Evolutionary conservation across 2,797 vertebrate species (phyloP), one percentile per base, ranked within the genome.

Genomic region (Myotis findleyi): DNA sequence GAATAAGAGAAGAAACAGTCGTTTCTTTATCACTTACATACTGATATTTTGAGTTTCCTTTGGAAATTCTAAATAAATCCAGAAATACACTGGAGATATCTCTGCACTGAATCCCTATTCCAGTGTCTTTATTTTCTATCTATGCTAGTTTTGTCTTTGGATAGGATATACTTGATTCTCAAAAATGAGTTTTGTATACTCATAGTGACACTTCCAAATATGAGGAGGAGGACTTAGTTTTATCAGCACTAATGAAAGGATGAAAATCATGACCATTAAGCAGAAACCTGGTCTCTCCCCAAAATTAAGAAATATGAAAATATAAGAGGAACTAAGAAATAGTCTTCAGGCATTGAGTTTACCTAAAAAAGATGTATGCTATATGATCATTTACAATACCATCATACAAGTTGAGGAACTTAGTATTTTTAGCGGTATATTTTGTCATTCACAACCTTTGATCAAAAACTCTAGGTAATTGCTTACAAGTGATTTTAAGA

Each of bases 401-500:
- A 66, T 30, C 12, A 23, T n/a, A 91, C 16, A 89, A 84, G 77
- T 5, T 80, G 9, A 88, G 36, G 14, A 88, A 83, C 0, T 62
- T 80, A 80, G 64, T 71, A 33, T 51, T 7, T 77, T 91, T 88
- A n/a, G 6, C 38, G 4, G 18, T 44, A 59, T 89, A 87, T 57
- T 91, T 87, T 94, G 23, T 20, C 59, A 77, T n/a, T 83, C 30
- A 73, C 76, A 86, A 89, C 25, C 9, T 75, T 51, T 27, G 7
- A 3, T 80, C 51, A 82, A 86, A 90, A 96, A 75, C 7, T 64
- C 25, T 93, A 92, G 30, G 49, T 55, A 94, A 94, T 6, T 71
- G 13, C 64, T 77, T 38, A 47, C 49, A 79, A 94, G 44, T 57
- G 84, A 95, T 53, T 94, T 87, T 38, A 84, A 86, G 69, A 93